phyloP scores from a whole-genome alignment of 1,140 invertebrate genomes.

The Subanguina moxae region DNA sequence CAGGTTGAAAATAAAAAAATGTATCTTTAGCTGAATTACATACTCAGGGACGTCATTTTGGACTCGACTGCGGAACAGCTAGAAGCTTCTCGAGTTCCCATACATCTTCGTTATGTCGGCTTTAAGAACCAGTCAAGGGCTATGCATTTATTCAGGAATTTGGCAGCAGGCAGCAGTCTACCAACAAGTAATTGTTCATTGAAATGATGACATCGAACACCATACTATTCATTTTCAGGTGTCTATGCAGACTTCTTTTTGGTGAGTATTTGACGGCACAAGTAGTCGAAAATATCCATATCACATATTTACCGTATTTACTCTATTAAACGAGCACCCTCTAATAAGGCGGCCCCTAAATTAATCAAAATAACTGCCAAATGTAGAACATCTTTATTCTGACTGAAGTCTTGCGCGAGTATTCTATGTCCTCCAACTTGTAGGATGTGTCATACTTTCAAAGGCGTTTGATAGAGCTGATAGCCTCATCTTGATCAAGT shows the following conservation, averaged over 20 bases:
- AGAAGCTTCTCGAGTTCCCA: conserved; percentile 48
- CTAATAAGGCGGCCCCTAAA: too few relatives aligned
- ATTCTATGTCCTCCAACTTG: too few relatives aligned
- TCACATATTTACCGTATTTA: too few relatives aligned
- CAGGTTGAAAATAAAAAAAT: conserved; percentile 24
- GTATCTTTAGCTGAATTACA: not conserved
- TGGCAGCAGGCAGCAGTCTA: conserved; percentile 74
- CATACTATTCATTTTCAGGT: conserved; percentile 61
- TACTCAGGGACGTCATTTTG: conserved; percentile 42
- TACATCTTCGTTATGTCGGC: conserved; percentile 54
- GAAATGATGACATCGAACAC: too few relatives aligned
- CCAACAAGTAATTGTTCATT: conserved; percentile 65
- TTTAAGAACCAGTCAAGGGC: conserved; percentile 52
- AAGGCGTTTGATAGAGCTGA: too few relatives aligned
- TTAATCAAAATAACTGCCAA: too few relatives aligned
- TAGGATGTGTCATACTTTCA: too few relatives aligned
- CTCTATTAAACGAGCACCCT: too few relatives aligned
- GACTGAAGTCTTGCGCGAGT: too few relatives aligned
- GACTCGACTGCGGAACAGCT: conserved; percentile 19
- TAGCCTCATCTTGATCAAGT: too few relatives aligned
- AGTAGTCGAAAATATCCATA: too few relatives aligned
- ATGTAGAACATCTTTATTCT: too few relatives aligned
- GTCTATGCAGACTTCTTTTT: conserved; percentile 93
- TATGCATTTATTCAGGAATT: conserved; percentile 60
- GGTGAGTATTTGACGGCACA: conserved; percentile 43